phyloP scores from a whole-genome alignment of 2,888 invertebrate genomes.

The Piscicola geometra region DNA sequence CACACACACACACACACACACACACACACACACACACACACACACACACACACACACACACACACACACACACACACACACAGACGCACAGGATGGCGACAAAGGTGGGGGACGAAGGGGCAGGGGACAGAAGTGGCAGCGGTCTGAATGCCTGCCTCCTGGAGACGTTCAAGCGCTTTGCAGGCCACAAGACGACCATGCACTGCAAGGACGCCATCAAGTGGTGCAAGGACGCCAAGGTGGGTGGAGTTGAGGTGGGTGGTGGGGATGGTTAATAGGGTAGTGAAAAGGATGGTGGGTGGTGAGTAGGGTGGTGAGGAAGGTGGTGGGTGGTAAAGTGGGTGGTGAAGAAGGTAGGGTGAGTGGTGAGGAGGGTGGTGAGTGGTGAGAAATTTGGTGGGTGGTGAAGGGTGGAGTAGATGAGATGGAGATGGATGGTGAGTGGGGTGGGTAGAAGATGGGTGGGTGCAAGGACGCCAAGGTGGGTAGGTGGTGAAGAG shows the following conservation, averaged over 20 bases:
- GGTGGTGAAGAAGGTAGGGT: background rate
- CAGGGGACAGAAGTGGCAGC: no score
- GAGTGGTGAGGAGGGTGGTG: no score
- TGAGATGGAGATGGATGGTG: no score
- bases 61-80: no score
- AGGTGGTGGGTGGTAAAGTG: background rate
- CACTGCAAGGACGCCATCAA: background rate
- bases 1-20: no score
- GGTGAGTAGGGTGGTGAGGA: no score
- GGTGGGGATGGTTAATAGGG: background rate
- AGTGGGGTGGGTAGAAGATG: no score
- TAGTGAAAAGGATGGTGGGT: no score
- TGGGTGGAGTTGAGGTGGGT: background rate
- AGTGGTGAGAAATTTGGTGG: background rate
- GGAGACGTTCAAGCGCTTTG: conserved; percentile 18
- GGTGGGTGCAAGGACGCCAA: no score
- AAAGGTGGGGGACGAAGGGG: background rate
- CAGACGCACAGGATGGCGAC: background rate
- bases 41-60: no score
- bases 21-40: no score
- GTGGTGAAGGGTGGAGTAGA: no score
- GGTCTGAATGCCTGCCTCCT: background rate
- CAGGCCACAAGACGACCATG: background rate
- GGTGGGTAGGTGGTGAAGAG: background rate
- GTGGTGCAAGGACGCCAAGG: conserved; percentile 14